A percentile compares a stretch with the other conserved stretches of the same genome.
These are phyloP conservation scores for Teinopalpus imperialis DNA, from an alignment of 2,888 invertebrate genomes.

Conservation along the genomic window DNA sequence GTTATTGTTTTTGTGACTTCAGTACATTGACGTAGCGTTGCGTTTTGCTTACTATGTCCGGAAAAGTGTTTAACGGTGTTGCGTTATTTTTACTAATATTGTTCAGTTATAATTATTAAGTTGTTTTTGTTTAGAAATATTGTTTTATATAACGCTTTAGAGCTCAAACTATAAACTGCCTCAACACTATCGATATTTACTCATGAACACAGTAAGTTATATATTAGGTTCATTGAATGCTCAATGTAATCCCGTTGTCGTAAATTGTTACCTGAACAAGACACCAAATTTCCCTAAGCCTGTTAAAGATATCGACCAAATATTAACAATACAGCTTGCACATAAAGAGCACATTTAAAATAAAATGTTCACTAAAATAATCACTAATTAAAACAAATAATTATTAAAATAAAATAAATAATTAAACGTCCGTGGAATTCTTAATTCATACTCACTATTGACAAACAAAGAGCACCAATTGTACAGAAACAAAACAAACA, in stretches of 20 bases:
- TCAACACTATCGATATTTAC: too few relatives aligned
- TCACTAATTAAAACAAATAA: too few relatives aligned
- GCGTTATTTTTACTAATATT: background rate
- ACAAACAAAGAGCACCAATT: slow-evolving; percentile 19
- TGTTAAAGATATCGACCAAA: background rate
- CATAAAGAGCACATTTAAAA: too few relatives aligned
- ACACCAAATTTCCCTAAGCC: slow-evolving; percentile 14
- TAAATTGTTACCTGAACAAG: slow-evolving; percentile 15
- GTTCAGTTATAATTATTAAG: background rate
- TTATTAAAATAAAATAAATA: background rate
- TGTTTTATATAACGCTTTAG: too few relatives aligned
- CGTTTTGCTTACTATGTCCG: slow-evolving; percentile 22
- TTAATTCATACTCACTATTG: slow-evolving; percentile 12
- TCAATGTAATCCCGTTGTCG: slow-evolving; percentile 1
- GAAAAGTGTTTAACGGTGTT: slow-evolving; percentile 11
- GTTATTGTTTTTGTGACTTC: slow-evolving; percentile 19
- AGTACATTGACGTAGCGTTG: slow-evolving; percentile 21
- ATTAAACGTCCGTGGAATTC: background rate
- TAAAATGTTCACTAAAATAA: too few relatives aligned
- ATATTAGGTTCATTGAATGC: background rate
- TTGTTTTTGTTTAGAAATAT: too few relatives aligned
- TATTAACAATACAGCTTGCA: too few relatives aligned
- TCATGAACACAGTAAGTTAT: too few relatives aligned
- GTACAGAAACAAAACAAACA: slow-evolving; percentile 19
- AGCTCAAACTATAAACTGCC: too few relatives aligned